Base-by-base conservation (phyloP, 2,797 vertebrate species). In the Hapalemur alaotrensis region DNA sequence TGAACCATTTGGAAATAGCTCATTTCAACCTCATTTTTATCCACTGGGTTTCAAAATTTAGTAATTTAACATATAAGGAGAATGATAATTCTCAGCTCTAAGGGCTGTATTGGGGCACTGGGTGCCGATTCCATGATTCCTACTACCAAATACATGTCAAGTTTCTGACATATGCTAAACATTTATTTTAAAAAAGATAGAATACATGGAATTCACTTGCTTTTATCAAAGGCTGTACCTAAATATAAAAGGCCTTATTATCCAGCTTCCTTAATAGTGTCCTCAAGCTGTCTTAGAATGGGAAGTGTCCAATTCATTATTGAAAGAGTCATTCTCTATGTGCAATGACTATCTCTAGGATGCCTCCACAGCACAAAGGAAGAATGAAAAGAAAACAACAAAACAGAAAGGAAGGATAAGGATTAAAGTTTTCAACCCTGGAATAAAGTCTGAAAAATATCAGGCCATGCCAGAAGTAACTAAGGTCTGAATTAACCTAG, bases 381-480 rank as follows among this genome's bases (percentile, higher is more conserved):
- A 75, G 48, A 81, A 82, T 41, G 7, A 85, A 97, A 91, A 83
- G 63, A 73, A 63, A 63, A 85, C 3, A 65, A 43, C 2, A 87
- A 85, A 92, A 23, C 52, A 46, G 30, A 95, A 73, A 65, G 61
- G 15, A 81, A 67, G 18, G 50, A 80, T 57, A 87, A 67, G 11
- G 3, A 76, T 91, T 81, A 57, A 12, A 67, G 15, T 75, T 89
- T 91, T 83, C 11, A 41, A 65, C 13, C 20, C 73, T 70, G 70
- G 63, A 83, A 87, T 69, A 83, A 95, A 78, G 52, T 67, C 41
- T 50, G 32, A 80, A 85, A 89, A 88, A 83, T 32, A 73, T n/a
- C 17, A 70, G 28, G 20, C 30, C 10, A 87, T 1, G 17, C 13
- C 17, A 75, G 35, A 81, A 32, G 30, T 82, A 92, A 75, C 22